Evolutionary conservation across 2,113 vertebrate genomes (phyloP).

Genomic region (Probosciger aterrimus): DNA sequence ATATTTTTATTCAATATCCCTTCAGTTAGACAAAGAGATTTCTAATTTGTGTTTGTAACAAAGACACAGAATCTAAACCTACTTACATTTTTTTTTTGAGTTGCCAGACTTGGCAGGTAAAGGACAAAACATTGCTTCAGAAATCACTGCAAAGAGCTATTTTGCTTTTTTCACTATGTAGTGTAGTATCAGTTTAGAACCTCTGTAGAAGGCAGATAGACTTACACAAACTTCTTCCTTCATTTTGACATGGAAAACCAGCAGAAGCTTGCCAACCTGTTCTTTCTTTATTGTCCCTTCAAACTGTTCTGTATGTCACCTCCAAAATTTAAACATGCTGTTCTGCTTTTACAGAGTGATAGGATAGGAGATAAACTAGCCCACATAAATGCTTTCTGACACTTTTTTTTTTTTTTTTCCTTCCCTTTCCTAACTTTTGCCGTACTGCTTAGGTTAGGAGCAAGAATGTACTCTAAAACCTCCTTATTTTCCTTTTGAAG

Average conservation of each 20-base stretch:
- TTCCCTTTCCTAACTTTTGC: background rate
- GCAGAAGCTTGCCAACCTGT: background rate
- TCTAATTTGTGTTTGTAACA: background rate
- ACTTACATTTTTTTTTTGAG: background rate
- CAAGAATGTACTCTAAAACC: background rate
- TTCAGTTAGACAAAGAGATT: background rate
- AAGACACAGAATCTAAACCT: background rate
- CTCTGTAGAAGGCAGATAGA: background rate
- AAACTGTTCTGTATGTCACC: background rate
- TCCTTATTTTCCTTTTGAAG: background rate
- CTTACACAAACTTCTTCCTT: background rate
- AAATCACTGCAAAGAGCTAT: background rate
- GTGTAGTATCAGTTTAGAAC: background rate
- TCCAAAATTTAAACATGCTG: background rate
- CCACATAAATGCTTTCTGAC: background rate
- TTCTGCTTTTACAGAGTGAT: background rate
- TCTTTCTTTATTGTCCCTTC: background rate
- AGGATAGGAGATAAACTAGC: background rate
- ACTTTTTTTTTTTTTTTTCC: background rate
- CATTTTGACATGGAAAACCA: background rate
- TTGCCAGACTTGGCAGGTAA: background rate
- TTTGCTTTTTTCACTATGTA: background rate
- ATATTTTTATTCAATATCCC: background rate
- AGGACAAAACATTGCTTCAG: background rate
- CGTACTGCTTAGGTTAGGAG: background rate